These are phyloP conservation scores for Hemistola chrysoprasaria DNA, from an alignment of 2,888 invertebrate species.

Conservation along the genomic window DNA sequence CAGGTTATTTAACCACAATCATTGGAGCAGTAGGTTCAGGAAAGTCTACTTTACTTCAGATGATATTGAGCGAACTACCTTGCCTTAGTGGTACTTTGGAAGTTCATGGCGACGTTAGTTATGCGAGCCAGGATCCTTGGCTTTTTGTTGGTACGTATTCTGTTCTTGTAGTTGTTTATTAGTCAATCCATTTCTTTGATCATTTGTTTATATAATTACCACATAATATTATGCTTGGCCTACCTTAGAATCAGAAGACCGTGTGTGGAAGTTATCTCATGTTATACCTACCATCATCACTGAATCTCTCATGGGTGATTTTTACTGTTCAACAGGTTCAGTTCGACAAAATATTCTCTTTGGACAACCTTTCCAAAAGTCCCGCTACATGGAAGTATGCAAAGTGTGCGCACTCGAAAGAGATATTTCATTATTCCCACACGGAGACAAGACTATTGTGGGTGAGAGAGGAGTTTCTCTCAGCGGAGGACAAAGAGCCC, in stretches of 20 bases:
- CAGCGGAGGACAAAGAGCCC: conserved; percentile 91
- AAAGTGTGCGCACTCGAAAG: conserved; percentile 87
- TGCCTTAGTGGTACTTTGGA: conserved; percentile 82
- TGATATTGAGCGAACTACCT: conserved; percentile 89
- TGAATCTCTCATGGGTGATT: no score
- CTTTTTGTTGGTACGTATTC: conserved; percentile 81
- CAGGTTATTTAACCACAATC: conserved; percentile 81
- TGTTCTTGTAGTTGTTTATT: no score
- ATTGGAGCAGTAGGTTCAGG: conserved; percentile 84
- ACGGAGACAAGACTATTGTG: conserved; percentile 91
- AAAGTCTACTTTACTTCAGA: conserved; percentile 83
- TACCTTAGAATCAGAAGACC: no score
- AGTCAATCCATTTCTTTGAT: no score
- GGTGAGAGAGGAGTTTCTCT: conserved; percentile 93
- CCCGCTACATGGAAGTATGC: conserved; percentile 85
- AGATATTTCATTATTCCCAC: conserved; percentile 89
- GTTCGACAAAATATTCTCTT: conserved; percentile 97
- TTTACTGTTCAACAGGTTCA: conserved; percentile 74
- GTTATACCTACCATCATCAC: no score
- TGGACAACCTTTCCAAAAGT: conserved; percentile 85
- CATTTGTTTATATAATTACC: no score
- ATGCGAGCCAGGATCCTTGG: conserved; percentile 94
- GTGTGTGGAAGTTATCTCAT: no score
- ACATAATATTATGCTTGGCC: no score
- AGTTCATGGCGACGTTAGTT: conserved; percentile 85